A percentile compares a stretch with the other conserved stretches of the same genome.
Evolutionary conservation across 2,888 invertebrate genomes (phyloP).

Genomic region (Chrysina gloriosa): DNA sequence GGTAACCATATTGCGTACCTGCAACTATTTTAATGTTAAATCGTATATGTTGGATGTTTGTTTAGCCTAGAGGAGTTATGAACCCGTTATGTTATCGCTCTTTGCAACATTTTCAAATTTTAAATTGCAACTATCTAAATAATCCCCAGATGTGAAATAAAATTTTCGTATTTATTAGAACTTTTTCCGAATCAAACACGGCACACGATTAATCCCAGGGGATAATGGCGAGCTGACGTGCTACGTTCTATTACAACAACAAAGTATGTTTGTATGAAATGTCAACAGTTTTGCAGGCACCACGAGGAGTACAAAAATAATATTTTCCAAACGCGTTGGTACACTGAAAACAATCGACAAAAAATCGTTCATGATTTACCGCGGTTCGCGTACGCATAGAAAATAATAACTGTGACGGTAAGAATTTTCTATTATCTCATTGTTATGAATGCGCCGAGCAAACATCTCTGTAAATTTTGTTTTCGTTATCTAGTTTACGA

Average conservation of each 20-base stretch:
- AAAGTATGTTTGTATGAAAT: neutral
- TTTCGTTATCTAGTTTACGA: constrained; percentile 8
- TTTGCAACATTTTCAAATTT: no score
- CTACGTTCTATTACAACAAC: neutral
- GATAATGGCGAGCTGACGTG: neutral
- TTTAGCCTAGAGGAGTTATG: no score
- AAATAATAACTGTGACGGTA: neutral
- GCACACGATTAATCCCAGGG: neutral
- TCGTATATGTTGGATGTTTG: no score
- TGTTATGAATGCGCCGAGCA: neutral
- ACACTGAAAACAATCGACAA: neutral
- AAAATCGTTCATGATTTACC: neutral
- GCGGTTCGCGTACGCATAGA: neutral
- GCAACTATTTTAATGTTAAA: no score
- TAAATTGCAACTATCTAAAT: neutral
- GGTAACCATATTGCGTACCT: no score
- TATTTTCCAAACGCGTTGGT: neutral
- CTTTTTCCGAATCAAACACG: neutral
- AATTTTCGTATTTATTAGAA: neutral
- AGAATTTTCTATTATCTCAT: constrained; percentile 12
- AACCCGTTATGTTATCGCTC: no score
- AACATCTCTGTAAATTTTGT: neutral
- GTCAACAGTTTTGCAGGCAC: neutral
- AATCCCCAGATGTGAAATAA: neutral
- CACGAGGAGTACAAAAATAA: neutral